A percentile compares a stretch with the other conserved stretches of the same genome.
phyloP scores from a whole-genome alignment of 2,888 invertebrate species.

The Neoitamus cyanurus region DNA sequence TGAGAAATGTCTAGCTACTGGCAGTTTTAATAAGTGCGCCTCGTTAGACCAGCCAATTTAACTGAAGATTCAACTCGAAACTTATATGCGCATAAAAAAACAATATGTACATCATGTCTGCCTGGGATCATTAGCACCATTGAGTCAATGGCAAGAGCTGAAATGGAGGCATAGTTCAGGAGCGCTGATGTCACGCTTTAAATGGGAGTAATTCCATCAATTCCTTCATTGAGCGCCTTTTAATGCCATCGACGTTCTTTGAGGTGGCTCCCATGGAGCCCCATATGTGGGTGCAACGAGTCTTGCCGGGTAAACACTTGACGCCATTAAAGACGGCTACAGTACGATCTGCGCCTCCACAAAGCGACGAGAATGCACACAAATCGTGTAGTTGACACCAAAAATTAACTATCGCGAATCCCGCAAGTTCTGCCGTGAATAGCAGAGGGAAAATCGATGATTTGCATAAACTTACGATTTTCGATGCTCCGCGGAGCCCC shows the following conservation, averaged over 20 bases:
- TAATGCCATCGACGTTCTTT: background rate
- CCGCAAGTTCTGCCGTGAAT: background rate
- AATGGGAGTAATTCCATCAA: slow-evolving; percentile 4
- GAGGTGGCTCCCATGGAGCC: background rate
- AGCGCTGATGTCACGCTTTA: background rate
- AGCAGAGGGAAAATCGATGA: background rate
- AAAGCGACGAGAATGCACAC: background rate
- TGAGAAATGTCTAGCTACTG: background rate
- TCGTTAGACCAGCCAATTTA: background rate
- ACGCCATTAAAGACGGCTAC: background rate
- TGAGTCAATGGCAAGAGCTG: background rate
- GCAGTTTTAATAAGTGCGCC: background rate
- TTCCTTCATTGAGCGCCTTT: background rate
- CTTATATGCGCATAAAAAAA: background rate
- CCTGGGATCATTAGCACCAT: background rate
- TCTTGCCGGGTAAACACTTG: background rate
- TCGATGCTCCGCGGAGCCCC: background rate
- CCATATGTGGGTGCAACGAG: background rate
- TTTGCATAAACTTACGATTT: slow-evolving; percentile 6
- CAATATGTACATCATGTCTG: background rate
- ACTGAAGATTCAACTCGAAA: background rate
- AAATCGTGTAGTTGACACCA: background rate
- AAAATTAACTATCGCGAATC: background rate
- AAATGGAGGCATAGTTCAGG: background rate
- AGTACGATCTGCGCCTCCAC: background rate